Evolutionary conservation across 2,888 invertebrate genomes (phyloP).

Genomic region (Diabrotica balteata): DNA sequence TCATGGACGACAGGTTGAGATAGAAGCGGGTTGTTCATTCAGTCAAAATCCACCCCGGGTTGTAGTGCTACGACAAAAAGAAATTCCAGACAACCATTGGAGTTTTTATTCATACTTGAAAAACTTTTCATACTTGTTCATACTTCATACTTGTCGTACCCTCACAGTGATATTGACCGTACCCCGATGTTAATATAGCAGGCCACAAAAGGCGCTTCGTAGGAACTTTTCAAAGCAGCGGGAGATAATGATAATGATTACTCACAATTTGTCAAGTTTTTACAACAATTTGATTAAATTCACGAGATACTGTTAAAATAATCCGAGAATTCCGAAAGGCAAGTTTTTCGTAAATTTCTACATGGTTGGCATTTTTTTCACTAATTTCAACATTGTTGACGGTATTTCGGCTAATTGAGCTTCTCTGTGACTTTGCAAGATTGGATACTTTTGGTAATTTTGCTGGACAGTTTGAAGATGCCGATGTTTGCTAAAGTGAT

Average conservation of each 20-base stretch:
- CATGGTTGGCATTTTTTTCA: conserved; percentile 6
- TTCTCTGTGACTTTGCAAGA: background rate
- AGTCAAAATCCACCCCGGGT: too few relatives aligned
- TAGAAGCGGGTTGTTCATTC: too few relatives aligned
- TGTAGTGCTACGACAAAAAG: too few relatives aligned
- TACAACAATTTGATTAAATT: conserved; percentile 31
- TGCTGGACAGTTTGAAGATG: conserved; percentile 3
- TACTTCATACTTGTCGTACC: too few relatives aligned
- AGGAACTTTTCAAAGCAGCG: conserved; percentile 24
- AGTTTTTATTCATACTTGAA: too few relatives aligned
- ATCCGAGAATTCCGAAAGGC: conserved; percentile 8
- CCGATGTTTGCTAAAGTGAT: conserved; percentile 10
- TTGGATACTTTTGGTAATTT: conserved; percentile 4
- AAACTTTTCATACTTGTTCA: too few relatives aligned
- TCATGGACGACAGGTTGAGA: too few relatives aligned
- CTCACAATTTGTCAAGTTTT: conserved; percentile 34
- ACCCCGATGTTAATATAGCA: conserved; percentile 9
- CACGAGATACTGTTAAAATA: conserved; percentile 21
- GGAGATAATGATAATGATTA: conserved; percentile 31
- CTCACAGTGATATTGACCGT: background rate
- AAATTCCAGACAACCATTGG: too few relatives aligned
- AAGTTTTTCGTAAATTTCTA: conserved; percentile 20
- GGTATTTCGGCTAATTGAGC: conserved; percentile 8
- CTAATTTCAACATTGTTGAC: conserved; percentile 13
- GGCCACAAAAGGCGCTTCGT: conserved; percentile 16